Evolutionary conservation across 2,113 vertebrate species (phyloP), one percentile per base, ranked within the genome.

Genomic region (Chlorodrepanis virens): DNA sequence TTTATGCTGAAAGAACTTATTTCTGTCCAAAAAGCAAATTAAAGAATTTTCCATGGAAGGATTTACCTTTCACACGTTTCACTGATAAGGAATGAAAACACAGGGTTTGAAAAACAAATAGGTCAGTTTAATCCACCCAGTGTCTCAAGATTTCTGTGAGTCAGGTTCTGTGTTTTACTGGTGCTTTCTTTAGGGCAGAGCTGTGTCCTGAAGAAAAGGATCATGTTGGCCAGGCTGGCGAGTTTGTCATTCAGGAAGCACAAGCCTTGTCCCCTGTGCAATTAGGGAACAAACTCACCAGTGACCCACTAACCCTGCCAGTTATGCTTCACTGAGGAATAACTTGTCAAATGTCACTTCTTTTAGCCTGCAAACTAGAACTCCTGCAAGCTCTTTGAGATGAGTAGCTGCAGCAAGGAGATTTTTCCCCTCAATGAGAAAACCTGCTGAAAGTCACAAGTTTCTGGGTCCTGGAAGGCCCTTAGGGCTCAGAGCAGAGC

Each of bases 281-380:
- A 71, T 97, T 92, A 96, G 68, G 71, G 89, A 94, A 76, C 59
- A 67, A 52, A 63, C 65, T 93, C 79, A 45, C 44, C 72, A 70
- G 74, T 84, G 87, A 83, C 79, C 29, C 3, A 53, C 84, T 87
- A 59, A 68, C 83, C 79, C 88, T 70, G 87, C 56, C 87, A 63
- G 86, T 83, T 79, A 18, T 45, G 68, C 83, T 96, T 91, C 79
- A 8, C 63, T 80, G 83, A 69, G 85, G 76, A 89, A 42, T 33
- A 76, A 90, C 90, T 92, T 93, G 69, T 89, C 83, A 94, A 94
- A 64, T 91, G 87, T 65, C 93, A 89, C 90, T 91, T 61, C 60
- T 67, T 63, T 61, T 61, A 89, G 83, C 75, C 65, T 79, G 68
- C 37, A 79, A 88, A 85, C 87, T 3, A 11, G 63, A 86, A 72